Base-by-base conservation (phyloP, 92 coral and sea anemone genomes). In the Phenganax stokvisi region DNA sequence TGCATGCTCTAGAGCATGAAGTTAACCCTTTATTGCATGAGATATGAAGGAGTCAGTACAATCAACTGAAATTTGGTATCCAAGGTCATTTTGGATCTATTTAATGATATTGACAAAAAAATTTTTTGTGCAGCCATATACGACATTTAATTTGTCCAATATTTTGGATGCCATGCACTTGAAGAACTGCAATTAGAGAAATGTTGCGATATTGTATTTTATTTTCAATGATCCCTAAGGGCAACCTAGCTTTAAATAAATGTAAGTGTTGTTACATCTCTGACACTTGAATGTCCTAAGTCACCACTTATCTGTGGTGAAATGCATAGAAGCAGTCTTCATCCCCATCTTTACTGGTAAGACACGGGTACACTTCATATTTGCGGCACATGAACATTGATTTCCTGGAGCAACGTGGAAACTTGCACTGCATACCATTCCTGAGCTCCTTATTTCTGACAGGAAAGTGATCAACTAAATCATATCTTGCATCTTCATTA, bases 251-350 rank as follows among this genome's bases (percentile, higher is more conserved):
- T 70, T 70, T 70, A 20, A 70, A 6, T 70, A 70, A 53, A 70
- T 31, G 7, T 12, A 7, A 20, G 10, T 70, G 74, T 70, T 20
- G 31, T 70, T 70, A 31, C 74, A 13, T 27, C 7, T 61, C 16
- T 28, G 28, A 70, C 12, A 20, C 12, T 31, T 13, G 31, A 70
- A 70, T 31, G 13, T n/a, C 7, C n/a, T 70, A 0, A n/a, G 0
- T 70, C 13, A 51, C 28, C 0, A 31, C 31, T 16, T 27, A 31
- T 27, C n/a, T 37, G 25, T 70, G 74, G 31, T 70, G 56, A 51
- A 70, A 70, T 13, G 74, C 56, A 70, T 70, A 70, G n/a, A 70
- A 70, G 31, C 74, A 70, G 74, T 70, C 74, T 20, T 70, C 74
- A 70, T 70, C 74, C 28, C 17, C 74, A 8, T 70, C 74, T 51